Conservation (phyloP, 35 echinoderm and acorn worm genomes). For the Eucidaris tribuloides region DNA sequence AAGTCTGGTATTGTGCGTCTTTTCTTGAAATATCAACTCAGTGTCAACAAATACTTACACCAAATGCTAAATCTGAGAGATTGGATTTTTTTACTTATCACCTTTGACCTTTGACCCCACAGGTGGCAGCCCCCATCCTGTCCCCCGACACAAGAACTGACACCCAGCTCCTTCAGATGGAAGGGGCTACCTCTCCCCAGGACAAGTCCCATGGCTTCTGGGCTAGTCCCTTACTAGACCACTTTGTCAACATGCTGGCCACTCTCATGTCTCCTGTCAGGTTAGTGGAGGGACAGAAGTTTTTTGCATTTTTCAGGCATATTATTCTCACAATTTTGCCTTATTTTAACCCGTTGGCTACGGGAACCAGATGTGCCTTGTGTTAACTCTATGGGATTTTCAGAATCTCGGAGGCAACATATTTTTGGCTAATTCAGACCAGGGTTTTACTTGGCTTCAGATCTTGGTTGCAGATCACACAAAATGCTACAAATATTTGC, state of each 20-base stretch:
- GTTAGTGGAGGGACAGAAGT: conserved; percentile 41
- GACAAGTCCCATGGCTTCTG: conserved; percentile 17
- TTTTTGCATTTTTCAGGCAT: not conserved
- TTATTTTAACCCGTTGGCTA: not conserved
- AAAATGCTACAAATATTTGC: no score
- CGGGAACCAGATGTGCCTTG: not conserved
- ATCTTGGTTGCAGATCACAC: no score
- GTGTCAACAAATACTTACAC: no score
- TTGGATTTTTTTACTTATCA: no score
- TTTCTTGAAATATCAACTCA: no score
- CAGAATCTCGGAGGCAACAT: not conserved
- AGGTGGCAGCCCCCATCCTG: not conserved
- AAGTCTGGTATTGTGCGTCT: no score
- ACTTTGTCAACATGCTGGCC: conserved; percentile 75
- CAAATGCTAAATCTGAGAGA: no score
- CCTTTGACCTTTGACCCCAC: not conserved
- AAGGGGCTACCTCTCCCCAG: not conserved
- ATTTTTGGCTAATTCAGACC: not conserved
- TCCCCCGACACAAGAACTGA: not conserved
- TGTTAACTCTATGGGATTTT: not conserved
- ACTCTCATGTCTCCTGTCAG: conserved; percentile 80
- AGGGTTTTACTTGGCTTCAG: not conserved
- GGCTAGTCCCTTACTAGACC: conserved; percentile 67
- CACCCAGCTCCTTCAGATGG: conserved; percentile 1
- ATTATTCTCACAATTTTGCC: not conserved